These are phyloP conservation scores for Leptoclinus maculatus DNA, from an alignment of 2,797 vertebrate genomes.

Conservation along the genomic window DNA sequence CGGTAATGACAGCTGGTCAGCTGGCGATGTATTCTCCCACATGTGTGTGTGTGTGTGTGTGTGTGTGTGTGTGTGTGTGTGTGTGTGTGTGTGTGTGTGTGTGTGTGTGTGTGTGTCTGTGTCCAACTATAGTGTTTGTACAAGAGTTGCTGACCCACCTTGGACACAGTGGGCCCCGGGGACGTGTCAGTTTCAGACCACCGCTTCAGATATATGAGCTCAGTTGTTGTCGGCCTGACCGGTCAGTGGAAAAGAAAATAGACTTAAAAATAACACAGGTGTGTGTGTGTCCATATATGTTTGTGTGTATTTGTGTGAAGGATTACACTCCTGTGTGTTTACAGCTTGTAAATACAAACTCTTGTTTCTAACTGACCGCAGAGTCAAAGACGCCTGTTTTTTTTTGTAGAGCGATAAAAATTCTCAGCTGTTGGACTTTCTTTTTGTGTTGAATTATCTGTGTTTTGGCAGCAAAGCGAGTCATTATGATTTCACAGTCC, in stretches of 20 bases:
- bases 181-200: constrained; percentile 65
- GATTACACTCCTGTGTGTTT: constrained; percentile 5
- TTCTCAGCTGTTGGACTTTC: constrained; percentile 60
- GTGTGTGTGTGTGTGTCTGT: constrained; percentile 16
- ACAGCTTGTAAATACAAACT: constrained; percentile 47
- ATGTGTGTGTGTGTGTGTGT: no score
- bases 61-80: no score
- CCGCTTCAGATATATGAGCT: constrained; percentile 68
- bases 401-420: constrained; percentile 33
- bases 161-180: constrained; percentile 47
- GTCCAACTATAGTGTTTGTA: constrained; percentile 47
- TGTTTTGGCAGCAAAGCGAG: constrained; percentile 69
- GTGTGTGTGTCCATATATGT: background rate
- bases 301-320: constrained; percentile 10
- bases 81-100: no score
- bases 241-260: constrained; percentile 65
- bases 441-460: constrained; percentile 53
- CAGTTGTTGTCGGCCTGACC: constrained; percentile 66
- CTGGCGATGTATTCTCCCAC: constrained; percentile 11
- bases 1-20: constrained; percentile 12
- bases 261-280: constrained; percentile 67
- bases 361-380: constrained; percentile 13
- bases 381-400: constrained; percentile 33
- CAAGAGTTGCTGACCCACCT: constrained; percentile 51
- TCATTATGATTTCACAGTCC: constrained; percentile 72